These are phyloP conservation scores for Esperia sulphurella DNA, from an alignment of 2,888 invertebrate species.

Conservation along the genomic window DNA sequence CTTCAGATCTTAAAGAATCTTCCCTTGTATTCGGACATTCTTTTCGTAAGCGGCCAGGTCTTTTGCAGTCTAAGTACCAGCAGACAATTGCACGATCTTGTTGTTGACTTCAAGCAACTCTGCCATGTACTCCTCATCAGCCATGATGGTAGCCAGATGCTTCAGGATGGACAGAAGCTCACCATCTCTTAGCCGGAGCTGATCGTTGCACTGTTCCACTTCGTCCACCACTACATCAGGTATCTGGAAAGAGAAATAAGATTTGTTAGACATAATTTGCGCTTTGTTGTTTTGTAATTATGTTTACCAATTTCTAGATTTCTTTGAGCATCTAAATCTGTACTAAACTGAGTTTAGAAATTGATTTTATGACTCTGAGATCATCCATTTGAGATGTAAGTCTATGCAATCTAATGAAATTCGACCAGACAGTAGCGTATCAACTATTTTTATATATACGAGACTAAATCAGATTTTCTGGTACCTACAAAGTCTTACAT, in stretches of 20 bases:
- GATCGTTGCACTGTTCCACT: conserved; percentile 85
- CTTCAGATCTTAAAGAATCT: background rate
- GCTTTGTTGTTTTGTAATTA: too few relatives aligned
- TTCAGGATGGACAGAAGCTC: conserved; percentile 83
- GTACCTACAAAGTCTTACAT: too few relatives aligned
- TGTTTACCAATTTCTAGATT: too few relatives aligned
- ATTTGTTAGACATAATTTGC: too few relatives aligned
- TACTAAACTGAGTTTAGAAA: too few relatives aligned
- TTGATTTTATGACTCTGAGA: too few relatives aligned
- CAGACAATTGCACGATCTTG: conserved; percentile 78
- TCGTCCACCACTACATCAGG: conserved; percentile 83
- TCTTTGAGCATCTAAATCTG: too few relatives aligned
- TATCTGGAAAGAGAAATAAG: conserved; percentile 69
- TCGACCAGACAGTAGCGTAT: too few relatives aligned
- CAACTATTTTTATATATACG: background rate
- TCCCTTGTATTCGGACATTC: background rate
- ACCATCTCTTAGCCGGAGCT: conserved; percentile 83
- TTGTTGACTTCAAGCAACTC: conserved; percentile 88
- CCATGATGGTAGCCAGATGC: conserved; percentile 83
- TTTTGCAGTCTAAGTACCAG: conserved; percentile 45
- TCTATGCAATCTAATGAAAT: too few relatives aligned
- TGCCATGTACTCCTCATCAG: conserved; percentile 85
- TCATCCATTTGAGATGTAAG: too few relatives aligned
- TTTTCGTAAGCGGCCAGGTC: background rate
- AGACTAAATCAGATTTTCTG: too few relatives aligned